Evolutionary conservation across 2,888 invertebrate species (phyloP), one percentile per base, ranked within the genome.

Genomic region (Hypolimnas misippus): DNA sequence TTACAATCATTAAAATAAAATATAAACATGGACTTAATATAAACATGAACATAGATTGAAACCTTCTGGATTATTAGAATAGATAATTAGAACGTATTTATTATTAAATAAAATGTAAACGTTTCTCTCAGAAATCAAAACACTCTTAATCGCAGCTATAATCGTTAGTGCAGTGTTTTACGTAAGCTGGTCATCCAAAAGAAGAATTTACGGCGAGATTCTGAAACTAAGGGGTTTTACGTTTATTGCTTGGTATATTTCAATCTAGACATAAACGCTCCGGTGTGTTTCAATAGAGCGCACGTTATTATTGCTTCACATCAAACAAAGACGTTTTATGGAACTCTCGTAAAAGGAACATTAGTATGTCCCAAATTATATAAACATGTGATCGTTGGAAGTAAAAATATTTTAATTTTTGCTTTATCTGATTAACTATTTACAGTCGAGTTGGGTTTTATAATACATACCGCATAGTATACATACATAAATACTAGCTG

Each of bases 301-400:
- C 58, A 61, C 59, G 25, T 56, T 71, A 70, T 70, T 71, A 70
- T 82, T 83, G 77, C 79, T 78, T 68, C 75, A 76, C 82, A 81
- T 83, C 85, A 84, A 83, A 82, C 78, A 66, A 63, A 64, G 56
- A 55, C 72, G 74, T 78, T 76, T 79, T 77, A 76, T 77, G 79
- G 75, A 79, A 71, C 63, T 76, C 76, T 83, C 86, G 84, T 87
- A 87, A 87, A 86, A 86, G 80, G 77, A 74, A 76, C 84, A 84
- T 85, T 82, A 83, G 75, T 70, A 70, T 70, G 71, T 73, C 75
- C 83, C 68, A 76, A 80, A 83, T 84, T 78, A 71, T 63, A 57
- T 69, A 70, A 69, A 68, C 74, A 75, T 75, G 70, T 73, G 71
- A 72, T 72, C 68, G 69, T 71, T 69, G 68, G 14, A 29, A 71